A percentile compares a stretch with the other conserved stretches of the same genome.
These are phyloP conservation scores for Todus mexicanus DNA, from an alignment of 2,797 vertebrate genomes.

Conservation along the genomic window DNA sequence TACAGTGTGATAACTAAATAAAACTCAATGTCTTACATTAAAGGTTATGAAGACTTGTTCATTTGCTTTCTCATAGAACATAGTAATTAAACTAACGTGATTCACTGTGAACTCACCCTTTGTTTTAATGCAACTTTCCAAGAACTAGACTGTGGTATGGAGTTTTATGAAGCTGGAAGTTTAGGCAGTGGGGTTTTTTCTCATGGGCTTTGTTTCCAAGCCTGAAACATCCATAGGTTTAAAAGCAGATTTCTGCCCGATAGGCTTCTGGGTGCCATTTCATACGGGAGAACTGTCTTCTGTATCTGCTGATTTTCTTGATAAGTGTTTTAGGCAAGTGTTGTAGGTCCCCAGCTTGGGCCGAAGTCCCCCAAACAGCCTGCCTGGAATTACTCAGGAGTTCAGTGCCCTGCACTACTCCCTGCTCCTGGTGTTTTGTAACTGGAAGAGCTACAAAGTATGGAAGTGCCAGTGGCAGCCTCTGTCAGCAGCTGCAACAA, in stretches of 20 bases:
- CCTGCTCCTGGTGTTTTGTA: not conserved
- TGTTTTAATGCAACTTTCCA: not conserved
- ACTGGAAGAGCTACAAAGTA: not conserved
- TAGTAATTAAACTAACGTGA: not conserved
- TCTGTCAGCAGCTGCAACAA: not conserved
- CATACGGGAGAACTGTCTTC: not conserved
- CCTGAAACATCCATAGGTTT: not conserved
- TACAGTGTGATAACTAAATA: not conserved
- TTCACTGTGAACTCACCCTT: not conserved
- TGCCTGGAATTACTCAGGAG: not conserved
- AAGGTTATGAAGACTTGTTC: not conserved
- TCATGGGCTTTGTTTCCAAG: not conserved
- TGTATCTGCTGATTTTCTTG: not conserved
- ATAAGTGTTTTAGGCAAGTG: not conserved
- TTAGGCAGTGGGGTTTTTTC: not conserved
- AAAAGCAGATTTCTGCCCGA: not conserved
- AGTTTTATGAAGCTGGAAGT: not conserved
- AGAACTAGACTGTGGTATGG: not conserved
- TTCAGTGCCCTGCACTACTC: rapidly evolving
- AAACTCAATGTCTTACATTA: not conserved
- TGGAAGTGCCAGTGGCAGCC: not conserved
- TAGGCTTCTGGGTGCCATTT: not conserved
- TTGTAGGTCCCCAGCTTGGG: not conserved
- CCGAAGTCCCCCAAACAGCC: not conserved
- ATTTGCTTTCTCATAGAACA: not conserved